A percentile compares a stretch with the other conserved stretches of the same genome.
Evolutionary conservation across 2,113 vertebrate species (phyloP).

Genomic region (Brachyistius frenatus): DNA sequence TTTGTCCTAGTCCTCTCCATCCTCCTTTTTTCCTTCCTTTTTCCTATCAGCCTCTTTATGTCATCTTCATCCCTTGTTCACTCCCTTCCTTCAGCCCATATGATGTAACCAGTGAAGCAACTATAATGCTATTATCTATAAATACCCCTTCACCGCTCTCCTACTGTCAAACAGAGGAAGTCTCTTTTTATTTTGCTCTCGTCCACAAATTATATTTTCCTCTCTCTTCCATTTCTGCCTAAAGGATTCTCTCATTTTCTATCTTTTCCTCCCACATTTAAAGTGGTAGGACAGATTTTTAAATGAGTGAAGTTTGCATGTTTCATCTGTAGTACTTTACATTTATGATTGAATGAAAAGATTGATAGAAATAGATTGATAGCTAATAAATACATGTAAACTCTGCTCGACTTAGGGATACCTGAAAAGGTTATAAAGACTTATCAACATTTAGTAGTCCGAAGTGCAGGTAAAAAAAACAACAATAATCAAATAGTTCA

Average conservation of each 20-base stretch:
- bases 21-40: too few species aligned
- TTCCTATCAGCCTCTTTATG: not conserved
- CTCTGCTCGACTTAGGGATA: too few species aligned
- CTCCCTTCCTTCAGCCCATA: constrained; percentile 36
- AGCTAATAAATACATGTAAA: too few species aligned
- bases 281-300: constrained; percentile 1
- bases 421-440: too few species aligned
- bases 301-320: not conserved
- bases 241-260: constrained; percentile 18
- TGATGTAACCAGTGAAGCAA: constrained; percentile 65
- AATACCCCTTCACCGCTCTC: constrained; percentile 60
- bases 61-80: constrained; percentile 8
- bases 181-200: constrained; percentile 18
- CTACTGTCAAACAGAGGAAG: constrained; percentile 43
- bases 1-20: not conserved
- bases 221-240: not conserved
- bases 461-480: too few species aligned
- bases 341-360: too few species aligned
- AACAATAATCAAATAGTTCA: too few species aligned
- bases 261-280: not conserved
- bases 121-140: constrained; percentile 71
- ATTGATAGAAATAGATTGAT: too few species aligned
- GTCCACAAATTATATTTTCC: not conserved
- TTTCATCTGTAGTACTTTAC: not conserved
- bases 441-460: too few species aligned